Conservation (phyloP, 1,140 invertebrate species). For the Nymphalis io region DNA sequence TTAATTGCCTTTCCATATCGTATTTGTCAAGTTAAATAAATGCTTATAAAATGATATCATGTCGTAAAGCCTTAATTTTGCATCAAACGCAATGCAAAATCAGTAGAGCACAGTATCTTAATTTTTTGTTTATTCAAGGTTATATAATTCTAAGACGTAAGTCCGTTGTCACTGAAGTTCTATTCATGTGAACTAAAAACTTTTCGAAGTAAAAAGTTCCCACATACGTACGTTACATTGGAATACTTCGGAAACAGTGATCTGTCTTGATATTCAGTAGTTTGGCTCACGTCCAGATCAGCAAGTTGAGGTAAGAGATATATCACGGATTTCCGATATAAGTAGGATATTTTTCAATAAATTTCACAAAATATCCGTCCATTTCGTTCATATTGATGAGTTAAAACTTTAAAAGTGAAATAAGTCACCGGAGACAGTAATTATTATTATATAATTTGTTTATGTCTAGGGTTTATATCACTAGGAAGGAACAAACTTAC, state of each 20-base stretch:
- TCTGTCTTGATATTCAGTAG: background rate
- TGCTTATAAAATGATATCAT: no score
- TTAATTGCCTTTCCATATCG: no score
- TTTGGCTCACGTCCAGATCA: background rate
- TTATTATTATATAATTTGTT: no score
- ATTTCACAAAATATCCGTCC: background rate
- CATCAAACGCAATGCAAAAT: no score
- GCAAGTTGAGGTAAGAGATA: background rate
- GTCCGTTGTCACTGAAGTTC: background rate
- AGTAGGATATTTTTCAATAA: slow-evolving; percentile 1
- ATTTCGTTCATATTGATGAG: background rate
- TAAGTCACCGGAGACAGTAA: no score
- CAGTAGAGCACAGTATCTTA: no score
- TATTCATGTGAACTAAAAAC: background rate
- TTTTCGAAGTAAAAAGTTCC: slow-evolving; percentile 1
- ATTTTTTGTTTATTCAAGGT: background rate
- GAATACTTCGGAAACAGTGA: slow-evolving; percentile 2
- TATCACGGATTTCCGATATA: background rate
- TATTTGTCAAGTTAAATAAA: no score
- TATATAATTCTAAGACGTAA: background rate
- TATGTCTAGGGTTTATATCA: no score
- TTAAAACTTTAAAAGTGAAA: no score
- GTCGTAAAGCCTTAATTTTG: no score
- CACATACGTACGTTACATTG: background rate
- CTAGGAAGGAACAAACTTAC: no score